phyloP scores from a whole-genome alignment of 2,113 vertebrate genomes.

The Australoheros scitulus region DNA sequence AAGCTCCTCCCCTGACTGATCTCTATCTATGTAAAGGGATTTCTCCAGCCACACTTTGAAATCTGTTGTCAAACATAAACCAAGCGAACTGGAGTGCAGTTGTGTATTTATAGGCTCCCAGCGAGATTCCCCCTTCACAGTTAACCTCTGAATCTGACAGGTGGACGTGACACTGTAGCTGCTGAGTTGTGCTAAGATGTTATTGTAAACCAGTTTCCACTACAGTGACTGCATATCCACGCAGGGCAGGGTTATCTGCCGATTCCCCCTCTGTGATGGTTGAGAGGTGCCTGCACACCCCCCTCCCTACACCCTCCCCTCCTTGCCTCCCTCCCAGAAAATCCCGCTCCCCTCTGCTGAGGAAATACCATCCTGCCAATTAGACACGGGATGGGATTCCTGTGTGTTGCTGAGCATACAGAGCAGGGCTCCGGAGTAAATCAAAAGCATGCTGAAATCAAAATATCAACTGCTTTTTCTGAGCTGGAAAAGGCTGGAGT shows the following conservation, averaged over 20 bases:
- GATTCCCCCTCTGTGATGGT: not conserved
- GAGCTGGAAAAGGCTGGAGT: not conserved
- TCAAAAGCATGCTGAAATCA: conserved; percentile 11
- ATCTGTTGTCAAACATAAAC: conserved; percentile 29
- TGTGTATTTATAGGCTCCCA: conserved; percentile 42
- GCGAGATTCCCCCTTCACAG: conserved; percentile 8
- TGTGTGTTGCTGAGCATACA: conserved; percentile 21
- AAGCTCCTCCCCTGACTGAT: not conserved
- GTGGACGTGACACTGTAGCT: conserved; percentile 25
- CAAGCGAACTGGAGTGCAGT: conserved; percentile 28
- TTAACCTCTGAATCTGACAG: conserved; percentile 37
- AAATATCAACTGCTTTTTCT: not conserved
- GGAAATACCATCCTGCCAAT: conserved; percentile 71
- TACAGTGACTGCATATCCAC: not conserved
- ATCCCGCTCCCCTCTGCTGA: conserved; percentile 36
- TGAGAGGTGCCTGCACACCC: not conserved
- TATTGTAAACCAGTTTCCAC: conserved; percentile 17
- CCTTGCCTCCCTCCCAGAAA: not conserved
- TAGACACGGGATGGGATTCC: conserved; percentile 61
- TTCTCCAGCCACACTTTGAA: not conserved
- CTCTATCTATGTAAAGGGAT: not conserved
- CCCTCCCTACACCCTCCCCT: not conserved
- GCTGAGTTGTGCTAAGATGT: conserved; percentile 17
- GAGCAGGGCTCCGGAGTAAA: conserved; percentile 4
- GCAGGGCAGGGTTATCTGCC: conserved; percentile 27